Evolutionary conservation across 2,888 invertebrate genomes (phyloP).

Genomic region (Scelioninae gen. 2): DNA sequence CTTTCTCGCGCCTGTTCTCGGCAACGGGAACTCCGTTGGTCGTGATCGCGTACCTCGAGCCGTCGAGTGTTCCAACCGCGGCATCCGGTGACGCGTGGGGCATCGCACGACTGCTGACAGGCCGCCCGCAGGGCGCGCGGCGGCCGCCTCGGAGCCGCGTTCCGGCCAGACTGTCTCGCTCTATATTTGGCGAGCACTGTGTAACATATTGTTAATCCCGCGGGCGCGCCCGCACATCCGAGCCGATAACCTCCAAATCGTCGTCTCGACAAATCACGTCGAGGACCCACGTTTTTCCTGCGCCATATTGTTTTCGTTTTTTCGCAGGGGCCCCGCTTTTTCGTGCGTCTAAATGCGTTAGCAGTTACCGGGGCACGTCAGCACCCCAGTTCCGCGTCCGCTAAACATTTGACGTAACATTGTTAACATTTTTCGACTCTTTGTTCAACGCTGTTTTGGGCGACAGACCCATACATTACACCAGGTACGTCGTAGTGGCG

Average conservation of each 20-base stretch:
- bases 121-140: constrained; percentile 63
- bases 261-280: constrained; percentile 52
- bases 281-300: constrained; percentile 22
- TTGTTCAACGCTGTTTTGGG: background rate
- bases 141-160: constrained; percentile 67
- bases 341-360: background rate
- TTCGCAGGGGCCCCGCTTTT: constrained; percentile 19
- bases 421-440: background rate
- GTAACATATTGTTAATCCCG: constrained; percentile 73
- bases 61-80: background rate
- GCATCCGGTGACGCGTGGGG: constrained; percentile 42
- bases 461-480: background rate
- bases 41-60: constrained; percentile 50
- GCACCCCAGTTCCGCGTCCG: constrained; percentile 4
- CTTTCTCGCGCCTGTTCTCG: constrained; percentile 59
- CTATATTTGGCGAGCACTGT: constrained; percentile 75
- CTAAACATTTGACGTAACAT: background rate
- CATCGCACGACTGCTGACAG: constrained; percentile 17
- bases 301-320: constrained; percentile 45
- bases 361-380: background rate
- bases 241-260: constrained; percentile 47
- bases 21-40: constrained; percentile 72
- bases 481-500: constrained; percentile 9
- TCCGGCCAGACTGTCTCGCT: constrained; percentile 72
- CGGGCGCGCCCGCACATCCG: constrained; percentile 57